Evolutionary conservation across 2,113 vertebrate genomes (phyloP), one percentile per base, ranked within the genome.

Genomic region (Dinomys branickii): DNA sequence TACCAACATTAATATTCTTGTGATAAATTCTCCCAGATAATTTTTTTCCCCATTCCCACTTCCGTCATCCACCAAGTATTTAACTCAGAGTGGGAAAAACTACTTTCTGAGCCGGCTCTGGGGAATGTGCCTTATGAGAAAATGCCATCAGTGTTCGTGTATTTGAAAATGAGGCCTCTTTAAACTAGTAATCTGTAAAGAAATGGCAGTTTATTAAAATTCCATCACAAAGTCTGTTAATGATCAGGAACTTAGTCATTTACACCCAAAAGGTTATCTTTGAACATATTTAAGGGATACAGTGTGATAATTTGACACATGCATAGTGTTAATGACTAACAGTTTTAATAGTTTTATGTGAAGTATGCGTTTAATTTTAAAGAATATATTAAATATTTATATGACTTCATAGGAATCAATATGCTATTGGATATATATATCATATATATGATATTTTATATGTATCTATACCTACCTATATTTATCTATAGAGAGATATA

Each of bases 11-110:
- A 88, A 58, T 75, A 80, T 90, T 96, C 54, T 83, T 92, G 13
- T 69, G 41, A 78, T 81, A 71, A 35, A 85, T 44, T 61, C 7
- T 90, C 91, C 41, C 61, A 96, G 84, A 95, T 89, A 93, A 88
- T 75, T 47, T 38, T 16, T 73, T 59, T 78, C 41, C 38, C 59
- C 26, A 52, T 54, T 92, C 61, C 69, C 28, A 56, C 61, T 95
- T 91, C 38, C 0, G 4, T 97, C 87, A 96, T 71, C 84, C 63
- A 96, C 95, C 75, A 93, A 41, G 88, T 78, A 87, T 96, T 96
- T 94, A 94, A 65, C 88, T 83, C 65, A 84, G 80, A 73, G 19
- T 35, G 47, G 63, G 84, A 89, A 84, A 77, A 77, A 87, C 38
- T 69, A 28, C 20, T 95, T 77, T 91, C 61, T 44, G n/a, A 93